A percentile compares a stretch with the other conserved stretches of the same genome.
These are phyloP conservation scores for Lacanobia oleracea DNA, from an alignment of 2,888 invertebrate genomes.

Conservation along the genomic window DNA sequence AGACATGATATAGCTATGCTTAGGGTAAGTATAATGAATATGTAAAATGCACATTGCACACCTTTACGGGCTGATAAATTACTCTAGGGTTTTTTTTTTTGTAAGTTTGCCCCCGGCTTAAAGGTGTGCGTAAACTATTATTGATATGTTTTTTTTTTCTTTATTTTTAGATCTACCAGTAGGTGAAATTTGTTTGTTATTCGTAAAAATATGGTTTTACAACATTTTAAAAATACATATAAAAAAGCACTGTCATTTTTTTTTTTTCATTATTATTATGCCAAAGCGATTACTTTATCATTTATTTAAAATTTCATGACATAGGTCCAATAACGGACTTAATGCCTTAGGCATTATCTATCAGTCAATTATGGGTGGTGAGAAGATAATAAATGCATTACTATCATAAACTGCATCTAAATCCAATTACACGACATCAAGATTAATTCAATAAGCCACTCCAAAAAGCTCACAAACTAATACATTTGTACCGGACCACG, in stretches of 20 bases:
- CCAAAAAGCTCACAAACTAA: constrained; percentile 7
- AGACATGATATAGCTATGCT: constrained; percentile 12
- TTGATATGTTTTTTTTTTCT: background rate
- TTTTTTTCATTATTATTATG: too few species aligned
- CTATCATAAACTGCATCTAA: constrained; percentile 11
- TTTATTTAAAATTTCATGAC: too few species aligned
- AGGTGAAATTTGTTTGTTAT: background rate
- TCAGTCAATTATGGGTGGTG: too few species aligned
- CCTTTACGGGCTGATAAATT: constrained; percentile 42
- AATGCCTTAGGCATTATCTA: too few species aligned
- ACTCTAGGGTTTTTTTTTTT: constrained; percentile 16
- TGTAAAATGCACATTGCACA: constrained; percentile 44
- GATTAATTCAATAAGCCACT: background rate
- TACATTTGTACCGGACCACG: constrained; percentile 53
- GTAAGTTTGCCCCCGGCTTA: background rate
- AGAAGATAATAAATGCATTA: background rate
- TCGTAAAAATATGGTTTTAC: background rate
- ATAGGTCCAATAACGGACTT: too few species aligned
- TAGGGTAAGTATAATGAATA: constrained; percentile 41
- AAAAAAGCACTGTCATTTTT: too few species aligned
- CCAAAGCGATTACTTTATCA: background rate
- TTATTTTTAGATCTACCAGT: background rate
- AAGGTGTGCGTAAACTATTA: constrained; percentile 10
- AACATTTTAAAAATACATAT: too few species aligned
- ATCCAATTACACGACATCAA: background rate